Base-by-base conservation (phyloP, 1,140 invertebrate genomes). In the Diploscapter pachys region DNA sequence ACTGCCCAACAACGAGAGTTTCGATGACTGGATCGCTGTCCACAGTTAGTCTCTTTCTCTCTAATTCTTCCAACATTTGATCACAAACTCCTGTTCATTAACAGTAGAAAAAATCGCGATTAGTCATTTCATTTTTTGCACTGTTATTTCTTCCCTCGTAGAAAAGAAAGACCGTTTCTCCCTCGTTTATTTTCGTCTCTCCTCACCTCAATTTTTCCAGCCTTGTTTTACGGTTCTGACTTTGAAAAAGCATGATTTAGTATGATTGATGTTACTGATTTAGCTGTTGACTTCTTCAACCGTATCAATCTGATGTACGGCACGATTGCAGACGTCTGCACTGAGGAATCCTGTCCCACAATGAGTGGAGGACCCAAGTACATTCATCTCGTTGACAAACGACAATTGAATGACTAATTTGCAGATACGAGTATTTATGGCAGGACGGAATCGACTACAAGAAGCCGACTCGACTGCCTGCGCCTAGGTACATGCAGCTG, bases 281-380 rank as follows among this genome's bases (percentile, higher is more conserved):
- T 86, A 95, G 93, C 95, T 81, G 94, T 96, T 4, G 94, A 96
- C 83, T 96, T 96, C 86, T 96, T 96, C 86, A 96, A 96, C 86
- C 90, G 94, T 82, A 94, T 96, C 79, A 96, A 96, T 87, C 87
- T 96, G 9, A 92, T 96, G 80, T 89, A 89, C 82, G 94, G 94
- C 5, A 94, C 93, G 9, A 90, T 96, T 52, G 91, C 90, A 66
- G 94, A 95, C 83, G 92, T 90, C 85, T 96, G 94, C 84, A 93
- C 92, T 62, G 91, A 91, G 80, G 89, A 90, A 73, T 90, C 91
- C 5, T 96, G 94, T 87, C 93, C 94, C 3, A 93, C 92, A 6
- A 96, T 96, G 94, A 92, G 90, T 63, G 94, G 94, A 50, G 94
- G 94, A 53, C 85, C 87, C 61, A 87, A 85, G 86, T 88, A 81